A percentile compares a stretch with the other conserved stretches of the same genome.
Evolutionary conservation across 2,797 vertebrate species (phyloP).

Genomic region (Hemibagrus guttatus): DNA sequence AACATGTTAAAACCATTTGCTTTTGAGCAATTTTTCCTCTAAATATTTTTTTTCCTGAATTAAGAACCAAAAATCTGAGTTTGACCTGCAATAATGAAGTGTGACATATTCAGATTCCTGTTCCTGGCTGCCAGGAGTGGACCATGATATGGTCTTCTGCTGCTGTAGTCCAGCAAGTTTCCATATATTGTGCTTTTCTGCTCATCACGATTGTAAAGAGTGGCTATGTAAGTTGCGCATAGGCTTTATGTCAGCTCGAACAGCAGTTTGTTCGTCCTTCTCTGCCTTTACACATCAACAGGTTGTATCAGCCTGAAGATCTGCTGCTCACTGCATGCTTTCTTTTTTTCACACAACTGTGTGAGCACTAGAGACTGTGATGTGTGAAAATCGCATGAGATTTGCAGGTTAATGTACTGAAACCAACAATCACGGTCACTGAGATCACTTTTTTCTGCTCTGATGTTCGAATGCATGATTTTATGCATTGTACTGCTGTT

Average conservation of each 20-base stretch:
- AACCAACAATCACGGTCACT: not conserved
- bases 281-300: not conserved
- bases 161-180: not conserved
- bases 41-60: not conserved
- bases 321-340: not conserved
- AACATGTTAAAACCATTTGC: not conserved
- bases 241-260: not conserved
- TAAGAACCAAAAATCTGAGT: not conserved
- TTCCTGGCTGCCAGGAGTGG: not conserved
- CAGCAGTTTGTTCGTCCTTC: not conserved
- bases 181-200: not conserved
- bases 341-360: not conserved
- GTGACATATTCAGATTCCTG: not conserved
- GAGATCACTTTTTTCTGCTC: not conserved
- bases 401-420: not conserved
- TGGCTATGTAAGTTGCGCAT: too few species aligned
- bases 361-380: too few species aligned
- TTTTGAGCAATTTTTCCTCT: not conserved
- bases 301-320: not conserved
- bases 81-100: not conserved
- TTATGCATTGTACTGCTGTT: not conserved
- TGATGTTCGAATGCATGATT: not conserved
- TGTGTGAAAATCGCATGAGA: not conserved
- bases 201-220: not conserved
- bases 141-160: not conserved